Percentiles rank a stretch among this genome's conserved stretches.
Evolutionary conservation across 2,113 vertebrate genomes (phyloP).

Genomic region (Origma solitaria): DNA sequence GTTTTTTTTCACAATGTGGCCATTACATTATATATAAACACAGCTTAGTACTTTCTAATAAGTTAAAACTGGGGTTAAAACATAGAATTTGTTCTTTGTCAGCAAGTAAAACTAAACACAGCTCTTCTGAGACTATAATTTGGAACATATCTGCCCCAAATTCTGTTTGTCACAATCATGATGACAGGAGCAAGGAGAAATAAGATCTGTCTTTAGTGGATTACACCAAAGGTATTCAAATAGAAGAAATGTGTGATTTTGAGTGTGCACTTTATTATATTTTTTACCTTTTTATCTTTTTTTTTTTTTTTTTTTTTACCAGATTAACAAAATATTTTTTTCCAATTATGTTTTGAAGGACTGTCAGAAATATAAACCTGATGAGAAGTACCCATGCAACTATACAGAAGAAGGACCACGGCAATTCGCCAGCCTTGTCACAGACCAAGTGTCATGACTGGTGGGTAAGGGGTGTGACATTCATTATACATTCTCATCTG

Average conservation of each 20-base stretch:
- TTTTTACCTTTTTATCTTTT: neutral
- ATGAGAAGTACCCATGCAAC: neutral
- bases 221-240: neutral
- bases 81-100: neutral
- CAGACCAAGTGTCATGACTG: fast-evolving
- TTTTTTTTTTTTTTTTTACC: neutral
- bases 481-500: neutral
- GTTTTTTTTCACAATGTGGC: neutral
- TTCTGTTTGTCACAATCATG: neutral
- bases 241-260: neutral
- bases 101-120: neutral
- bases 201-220: neutral
- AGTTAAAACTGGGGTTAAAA: neutral
- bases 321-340: neutral
- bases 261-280: neutral
- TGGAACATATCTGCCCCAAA: neutral
- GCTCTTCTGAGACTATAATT: neutral
- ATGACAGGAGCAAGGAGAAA: neutral
- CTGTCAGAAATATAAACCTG: neutral
- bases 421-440: fast-evolving
- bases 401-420: fast-evolving
- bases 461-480: too few relatives aligned
- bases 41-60: neutral
- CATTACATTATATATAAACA: neutral
- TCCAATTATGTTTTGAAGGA: neutral